Conservation (phyloP, 2,113 vertebrate species). For the Pyrgilauda ruficollis region DNA sequence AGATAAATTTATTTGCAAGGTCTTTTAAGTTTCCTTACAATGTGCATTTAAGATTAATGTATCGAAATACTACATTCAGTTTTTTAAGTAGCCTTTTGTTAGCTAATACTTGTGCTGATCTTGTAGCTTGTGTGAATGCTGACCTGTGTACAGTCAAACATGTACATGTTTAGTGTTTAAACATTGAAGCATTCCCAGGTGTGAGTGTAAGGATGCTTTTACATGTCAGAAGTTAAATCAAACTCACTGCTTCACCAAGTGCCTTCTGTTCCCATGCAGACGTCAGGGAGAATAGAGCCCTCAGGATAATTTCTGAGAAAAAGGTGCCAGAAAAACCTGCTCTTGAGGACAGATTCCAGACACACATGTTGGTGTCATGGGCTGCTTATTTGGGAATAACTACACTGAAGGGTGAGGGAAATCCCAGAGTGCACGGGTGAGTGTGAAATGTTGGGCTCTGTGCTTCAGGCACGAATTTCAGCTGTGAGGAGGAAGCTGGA, state of each 20-base stretch:
- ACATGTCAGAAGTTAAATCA: background rate
- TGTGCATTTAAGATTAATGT: background rate
- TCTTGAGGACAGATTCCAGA: background rate
- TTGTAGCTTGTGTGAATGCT: background rate
- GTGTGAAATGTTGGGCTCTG: background rate
- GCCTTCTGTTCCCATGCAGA: background rate
- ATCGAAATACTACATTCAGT: background rate
- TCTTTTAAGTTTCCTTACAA: background rate
- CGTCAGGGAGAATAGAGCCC: background rate
- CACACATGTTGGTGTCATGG: rapidly evolving
- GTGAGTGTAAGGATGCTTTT: background rate
- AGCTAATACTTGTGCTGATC: background rate
- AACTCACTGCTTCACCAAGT: background rate
- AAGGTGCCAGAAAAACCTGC: background rate
- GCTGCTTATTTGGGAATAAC: background rate
- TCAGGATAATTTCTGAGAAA: background rate
- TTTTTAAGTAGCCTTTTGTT: background rate
- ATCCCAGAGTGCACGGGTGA: background rate
- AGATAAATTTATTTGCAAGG: background rate
- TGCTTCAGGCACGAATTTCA: rapidly evolving
- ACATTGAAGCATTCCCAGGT: background rate
- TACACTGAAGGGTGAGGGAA: background rate
- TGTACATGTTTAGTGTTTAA: background rate
- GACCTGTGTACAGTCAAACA: too few species aligned
- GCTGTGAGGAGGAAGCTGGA: rapidly evolving